Conservation (phyloP, 2,888 invertebrate species). For the Macaria notata region DNA sequence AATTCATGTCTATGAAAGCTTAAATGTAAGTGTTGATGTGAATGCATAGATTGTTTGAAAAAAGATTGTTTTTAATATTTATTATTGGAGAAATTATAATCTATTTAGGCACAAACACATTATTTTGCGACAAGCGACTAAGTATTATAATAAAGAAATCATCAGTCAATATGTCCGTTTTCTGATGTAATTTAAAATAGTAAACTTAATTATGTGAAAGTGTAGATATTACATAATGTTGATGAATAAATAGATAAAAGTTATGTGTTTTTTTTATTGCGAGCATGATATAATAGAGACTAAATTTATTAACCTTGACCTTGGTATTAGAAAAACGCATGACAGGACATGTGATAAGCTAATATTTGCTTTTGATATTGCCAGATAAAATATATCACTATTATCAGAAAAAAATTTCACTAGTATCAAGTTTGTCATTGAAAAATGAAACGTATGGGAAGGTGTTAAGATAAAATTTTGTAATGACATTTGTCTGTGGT, state of each 20-base stretch:
- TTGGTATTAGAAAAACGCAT: slow-evolving; percentile 25
- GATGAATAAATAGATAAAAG: slow-evolving; percentile 81
- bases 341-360: slow-evolving; percentile 32
- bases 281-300: slow-evolving; percentile 14
- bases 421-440: no score
- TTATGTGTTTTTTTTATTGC: slow-evolving; percentile 46
- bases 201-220: slow-evolving; percentile 76
- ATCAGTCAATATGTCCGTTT: slow-evolving; percentile 57
- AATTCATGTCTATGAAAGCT: slow-evolving; percentile 62
- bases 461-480: no score
- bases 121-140: slow-evolving; percentile 56
- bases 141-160: slow-evolving; percentile 60
- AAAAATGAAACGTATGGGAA: no score
- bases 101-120: slow-evolving; percentile 49
- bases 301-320: slow-evolving; percentile 17
- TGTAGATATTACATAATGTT: slow-evolving; percentile 83
- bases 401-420: slow-evolving; percentile 17
- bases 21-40: slow-evolving; percentile 61
- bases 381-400: slow-evolving; percentile 20
- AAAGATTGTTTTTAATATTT: slow-evolving; percentile 18
- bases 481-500: no score
- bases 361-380: slow-evolving; percentile 25
- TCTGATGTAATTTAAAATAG: slow-evolving; percentile 71
- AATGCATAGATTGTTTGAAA: slow-evolving; percentile 53
- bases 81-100: slow-evolving; percentile 32